Evolutionary conservation across 2,888 invertebrate genomes (phyloP), one percentile per base, ranked within the genome.

Genomic region (Volucella inflata): DNA sequence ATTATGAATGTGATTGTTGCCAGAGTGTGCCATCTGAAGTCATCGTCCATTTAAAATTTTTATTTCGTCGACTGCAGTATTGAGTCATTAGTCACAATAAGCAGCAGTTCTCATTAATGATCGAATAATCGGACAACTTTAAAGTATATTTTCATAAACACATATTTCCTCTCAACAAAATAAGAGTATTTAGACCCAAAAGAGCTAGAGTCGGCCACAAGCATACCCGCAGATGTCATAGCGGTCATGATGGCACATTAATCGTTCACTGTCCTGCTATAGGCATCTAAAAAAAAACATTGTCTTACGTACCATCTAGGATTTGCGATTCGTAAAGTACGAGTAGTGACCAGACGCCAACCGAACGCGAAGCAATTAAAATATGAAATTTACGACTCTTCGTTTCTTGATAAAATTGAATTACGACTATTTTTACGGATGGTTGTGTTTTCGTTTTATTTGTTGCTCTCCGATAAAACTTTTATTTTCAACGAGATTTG

Each of bases 1-100:
- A 21, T 21, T 21, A 30, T 30, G 30, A 30, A 6, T 30, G 6
- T 30, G 30, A 30, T 30, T 30, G 30, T 30, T 30, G 30, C 6
- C 30, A 30, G 30, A 30, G 30, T 30, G 6, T 6, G 30, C 30
- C 51, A 38, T 59, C 64, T 76, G 70, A 76, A 76, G 76, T 81
- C 81, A 76, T 76, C 81, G 51, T 38, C 70, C n/a, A 55, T 71
- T 57, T 68, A 57, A 60, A 46, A 57, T 44, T 50, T 46, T 51
- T 40, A 55, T 48, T 40, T 62, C n/a, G 17, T 44, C 62, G 55
- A 64, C 62, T 70, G 68, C 72, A 70, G 70, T 46, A 40, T 55
- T 57, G 21, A 57, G 50, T 71, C 64, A 65, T 72, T 72, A 57
- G 42, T 55, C 50, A 50, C 71, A 44, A 55, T 55, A 30, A 17